Evolutionary conservation across 2,797 vertebrate species (phyloP).

Genomic region (Saxicola maurus): DNA sequence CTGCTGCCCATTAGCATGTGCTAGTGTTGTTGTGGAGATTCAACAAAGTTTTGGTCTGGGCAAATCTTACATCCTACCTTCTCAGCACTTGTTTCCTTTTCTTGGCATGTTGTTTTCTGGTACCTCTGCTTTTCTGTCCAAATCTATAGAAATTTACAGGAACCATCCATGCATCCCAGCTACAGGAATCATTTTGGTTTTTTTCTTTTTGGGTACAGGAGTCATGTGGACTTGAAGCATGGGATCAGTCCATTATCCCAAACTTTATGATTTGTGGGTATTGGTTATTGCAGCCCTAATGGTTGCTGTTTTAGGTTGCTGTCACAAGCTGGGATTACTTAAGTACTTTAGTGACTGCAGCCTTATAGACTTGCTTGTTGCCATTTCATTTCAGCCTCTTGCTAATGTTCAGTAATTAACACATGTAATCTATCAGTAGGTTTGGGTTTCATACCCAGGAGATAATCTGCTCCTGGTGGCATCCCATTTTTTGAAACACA

Average conservation of each 20-base stretch:
- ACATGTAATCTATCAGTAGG: neutral
- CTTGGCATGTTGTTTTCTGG: neutral
- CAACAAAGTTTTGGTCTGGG: neutral
- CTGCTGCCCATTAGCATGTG: rapidly evolving
- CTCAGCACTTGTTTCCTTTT: neutral
- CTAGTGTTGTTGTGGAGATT: neutral
- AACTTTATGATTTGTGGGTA: neutral
- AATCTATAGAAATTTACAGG: neutral
- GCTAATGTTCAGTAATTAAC: neutral
- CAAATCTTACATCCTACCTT: neutral
- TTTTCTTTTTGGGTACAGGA: neutral
- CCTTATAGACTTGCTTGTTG: neutral
- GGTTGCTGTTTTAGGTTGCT: neutral
- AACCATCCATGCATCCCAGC: rapidly evolving
- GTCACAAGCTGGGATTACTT: neutral
- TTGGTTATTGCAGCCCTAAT: neutral
- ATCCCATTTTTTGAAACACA: neutral
- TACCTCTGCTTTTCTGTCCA: neutral
- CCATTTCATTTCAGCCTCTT: neutral
- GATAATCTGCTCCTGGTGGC: neutral
- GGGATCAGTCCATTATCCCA: neutral
- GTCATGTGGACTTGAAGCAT: neutral
- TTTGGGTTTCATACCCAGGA: neutral
- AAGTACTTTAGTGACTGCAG: neutral
- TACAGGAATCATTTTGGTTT: neutral